Evolutionary conservation across 1,140 invertebrate genomes (phyloP).

Genomic region (fruit fly (Drosophila melanogaster)): DNA sequence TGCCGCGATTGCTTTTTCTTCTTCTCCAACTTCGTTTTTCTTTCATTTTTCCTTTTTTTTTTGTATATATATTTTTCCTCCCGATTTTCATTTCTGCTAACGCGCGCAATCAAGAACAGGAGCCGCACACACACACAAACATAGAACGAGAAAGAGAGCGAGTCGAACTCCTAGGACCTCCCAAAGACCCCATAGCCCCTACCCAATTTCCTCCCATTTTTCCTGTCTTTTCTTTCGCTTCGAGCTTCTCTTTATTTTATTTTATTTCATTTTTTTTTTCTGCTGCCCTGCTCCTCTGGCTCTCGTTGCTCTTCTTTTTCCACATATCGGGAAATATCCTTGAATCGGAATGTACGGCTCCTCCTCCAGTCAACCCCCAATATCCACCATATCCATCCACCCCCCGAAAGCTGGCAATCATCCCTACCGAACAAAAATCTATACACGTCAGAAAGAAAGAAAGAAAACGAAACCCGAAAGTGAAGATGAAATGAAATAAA

Average conservation of each 20-base stretch:
- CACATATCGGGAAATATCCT: conserved; percentile 83
- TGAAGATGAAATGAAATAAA: conserved; percentile 83
- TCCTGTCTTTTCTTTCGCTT: conserved; percentile 66
- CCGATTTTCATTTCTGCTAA: conserved; percentile 79
- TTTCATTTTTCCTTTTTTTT: conserved; percentile 41
- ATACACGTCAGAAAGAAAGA: conserved; percentile 70
- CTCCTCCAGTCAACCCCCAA: conserved; percentile 34
- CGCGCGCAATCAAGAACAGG: conserved; percentile 77
- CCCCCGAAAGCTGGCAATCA: conserved; percentile 25
- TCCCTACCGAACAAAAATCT: conserved; percentile 61
- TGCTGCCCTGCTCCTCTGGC: conserved; percentile 2
- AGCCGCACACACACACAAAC: conserved; percentile 20
- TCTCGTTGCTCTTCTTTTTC: conserved; percentile 43
- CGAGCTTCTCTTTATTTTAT: conserved; percentile 42
- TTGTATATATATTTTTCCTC: conserved; percentile 54
- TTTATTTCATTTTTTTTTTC: conserved; percentile 17
- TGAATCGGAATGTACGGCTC: conserved; percentile 76
- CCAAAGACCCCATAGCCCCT: conserved; percentile 9
- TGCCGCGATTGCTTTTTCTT: conserved; percentile 68
- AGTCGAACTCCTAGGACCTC: conserved; percentile 50
- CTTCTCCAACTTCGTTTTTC: conserved; percentile 40
- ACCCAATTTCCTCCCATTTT: conserved; percentile 48
- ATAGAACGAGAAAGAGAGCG: conserved; percentile 34
- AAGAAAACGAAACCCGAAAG: conserved; percentile 80
- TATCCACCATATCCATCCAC: neutral